A percentile compares a stretch with the other conserved stretches of the same genome.
Evolutionary conservation across 2,888 invertebrate genomes (phyloP).

Genomic region (Harmothoe impar): DNA sequence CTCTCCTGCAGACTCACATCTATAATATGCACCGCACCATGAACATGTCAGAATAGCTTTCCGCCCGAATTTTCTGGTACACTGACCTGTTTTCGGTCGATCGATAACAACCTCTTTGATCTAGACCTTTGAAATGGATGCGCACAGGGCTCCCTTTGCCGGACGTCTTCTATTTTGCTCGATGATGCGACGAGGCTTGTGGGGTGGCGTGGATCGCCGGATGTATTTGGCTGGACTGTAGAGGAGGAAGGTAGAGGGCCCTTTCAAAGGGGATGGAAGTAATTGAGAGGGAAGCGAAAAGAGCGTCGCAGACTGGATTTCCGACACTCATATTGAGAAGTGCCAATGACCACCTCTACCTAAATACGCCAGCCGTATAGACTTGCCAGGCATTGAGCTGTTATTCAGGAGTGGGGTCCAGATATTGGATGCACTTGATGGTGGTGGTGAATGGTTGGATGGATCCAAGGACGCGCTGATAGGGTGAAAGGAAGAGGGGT

Average conservation of each 20-base stretch:
- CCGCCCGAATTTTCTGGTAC: conserved; percentile 55
- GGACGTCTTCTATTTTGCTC: not conserved
- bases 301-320: conserved; percentile 17
- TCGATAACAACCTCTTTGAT: conserved; percentile 42
- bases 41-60: conserved; percentile 50
- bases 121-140: conserved; percentile 51
- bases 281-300: conserved; percentile 30
- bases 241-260: not conserved
- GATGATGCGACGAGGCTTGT: not conserved
- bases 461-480: no score
- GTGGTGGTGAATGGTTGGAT: no score
- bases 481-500: no score
- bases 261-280: not conserved
- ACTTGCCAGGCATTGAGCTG: no score
- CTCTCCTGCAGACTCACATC: not conserved
- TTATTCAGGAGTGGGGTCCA: no score
- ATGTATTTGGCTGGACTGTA: not conserved
- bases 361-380: no score
- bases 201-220: not conserved
- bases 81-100: conserved; percentile 52
- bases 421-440: no score
- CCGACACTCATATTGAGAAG: not conserved
- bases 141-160: conserved; percentile 10
- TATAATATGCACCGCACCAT: not conserved
- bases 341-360: no score